Evolutionary conservation across 2,888 invertebrate species (phyloP).

Genomic region (Atrina japonica): DNA sequence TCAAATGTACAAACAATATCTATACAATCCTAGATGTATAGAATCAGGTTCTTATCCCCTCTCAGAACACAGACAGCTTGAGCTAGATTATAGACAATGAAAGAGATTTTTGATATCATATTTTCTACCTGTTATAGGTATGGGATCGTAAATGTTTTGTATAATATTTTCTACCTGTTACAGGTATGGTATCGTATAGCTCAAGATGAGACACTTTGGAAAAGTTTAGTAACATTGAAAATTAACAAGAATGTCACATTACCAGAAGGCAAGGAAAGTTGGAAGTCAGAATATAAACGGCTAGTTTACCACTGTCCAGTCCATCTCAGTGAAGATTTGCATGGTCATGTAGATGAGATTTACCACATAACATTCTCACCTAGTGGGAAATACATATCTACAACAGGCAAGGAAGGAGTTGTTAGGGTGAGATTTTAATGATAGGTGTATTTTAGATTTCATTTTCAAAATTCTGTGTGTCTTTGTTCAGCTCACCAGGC

Average conservation of each 20-base stretch:
- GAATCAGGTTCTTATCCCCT: too few species aligned
- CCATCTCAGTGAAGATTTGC: slow-evolving; percentile 18
- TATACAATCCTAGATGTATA: too few species aligned
- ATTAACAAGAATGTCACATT: neutral
- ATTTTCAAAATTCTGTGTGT: neutral
- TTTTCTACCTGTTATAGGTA: slow-evolving; percentile 20
- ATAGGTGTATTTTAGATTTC: neutral
- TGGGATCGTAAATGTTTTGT: too few species aligned
- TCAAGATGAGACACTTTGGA: slow-evolving; percentile 36
- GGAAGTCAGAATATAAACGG: slow-evolving; percentile 33
- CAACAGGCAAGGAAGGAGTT: slow-evolving; percentile 35
- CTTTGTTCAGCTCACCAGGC: too few species aligned
- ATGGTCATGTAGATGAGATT: slow-evolving; percentile 37
- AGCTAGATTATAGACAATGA: too few species aligned
- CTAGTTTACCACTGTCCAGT: slow-evolving; percentile 23
- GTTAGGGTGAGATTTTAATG: slow-evolving; percentile 32
- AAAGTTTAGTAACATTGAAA: slow-evolving; percentile 18
- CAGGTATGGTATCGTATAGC: slow-evolving; percentile 38
- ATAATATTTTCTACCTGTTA: too few species aligned
- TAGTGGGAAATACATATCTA: slow-evolving; percentile 33
- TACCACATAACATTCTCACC: slow-evolving; percentile 40
- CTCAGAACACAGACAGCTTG: too few species aligned
- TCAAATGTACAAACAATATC: too few species aligned
- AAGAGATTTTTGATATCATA: too few species aligned
- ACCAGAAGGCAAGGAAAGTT: slow-evolving; percentile 9